Conservation (phyloP, 2,888 invertebrate species). For the Neoitamus cyanurus region DNA sequence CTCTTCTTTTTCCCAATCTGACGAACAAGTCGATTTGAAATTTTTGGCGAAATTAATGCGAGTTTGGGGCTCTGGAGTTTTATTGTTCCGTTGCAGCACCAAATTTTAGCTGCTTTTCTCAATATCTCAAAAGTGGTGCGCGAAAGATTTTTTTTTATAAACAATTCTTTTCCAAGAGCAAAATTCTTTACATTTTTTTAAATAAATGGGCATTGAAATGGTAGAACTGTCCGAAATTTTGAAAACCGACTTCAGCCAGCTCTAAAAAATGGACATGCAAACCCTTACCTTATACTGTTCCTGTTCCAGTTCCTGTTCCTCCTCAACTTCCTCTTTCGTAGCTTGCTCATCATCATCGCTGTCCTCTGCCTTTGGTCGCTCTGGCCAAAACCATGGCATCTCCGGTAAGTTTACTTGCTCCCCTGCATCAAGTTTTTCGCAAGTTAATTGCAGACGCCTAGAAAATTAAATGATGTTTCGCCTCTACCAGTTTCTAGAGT, state of each 20-base stretch:
- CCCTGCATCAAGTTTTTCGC: slow-evolving; percentile 73
- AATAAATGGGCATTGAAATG: no score
- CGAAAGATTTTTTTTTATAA: no score
- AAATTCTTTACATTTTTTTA: no score
- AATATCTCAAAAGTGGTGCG: no score
- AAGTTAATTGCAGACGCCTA: slow-evolving; percentile 68
- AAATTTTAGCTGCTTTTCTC: no score
- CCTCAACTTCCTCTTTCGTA: slow-evolving; percentile 62
- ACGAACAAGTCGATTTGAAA: no score
- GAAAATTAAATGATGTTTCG: slow-evolving; percentile 52
- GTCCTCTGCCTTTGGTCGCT: slow-evolving; percentile 56
- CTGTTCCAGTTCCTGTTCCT: slow-evolving; percentile 58
- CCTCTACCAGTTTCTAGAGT: not conserved
- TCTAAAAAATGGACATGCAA: slow-evolving; percentile 53
- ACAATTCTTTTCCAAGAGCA: no score
- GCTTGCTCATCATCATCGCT: slow-evolving; percentile 55
- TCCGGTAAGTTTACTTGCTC: slow-evolving; percentile 66
- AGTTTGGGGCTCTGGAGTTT: no score
- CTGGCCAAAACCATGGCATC: slow-evolving; percentile 75
- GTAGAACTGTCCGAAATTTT: no score
- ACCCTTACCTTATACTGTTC: slow-evolving; percentile 55
- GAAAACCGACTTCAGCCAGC: slow-evolving; percentile 46
- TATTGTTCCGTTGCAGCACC: no score
- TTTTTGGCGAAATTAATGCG: no score
- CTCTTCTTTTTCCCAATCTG: no score